A percentile compares a stretch with the other conserved stretches of the same genome.
phyloP scores from a whole-genome alignment of 2,888 invertebrate genomes.

The Folsomia manolachei region DNA sequence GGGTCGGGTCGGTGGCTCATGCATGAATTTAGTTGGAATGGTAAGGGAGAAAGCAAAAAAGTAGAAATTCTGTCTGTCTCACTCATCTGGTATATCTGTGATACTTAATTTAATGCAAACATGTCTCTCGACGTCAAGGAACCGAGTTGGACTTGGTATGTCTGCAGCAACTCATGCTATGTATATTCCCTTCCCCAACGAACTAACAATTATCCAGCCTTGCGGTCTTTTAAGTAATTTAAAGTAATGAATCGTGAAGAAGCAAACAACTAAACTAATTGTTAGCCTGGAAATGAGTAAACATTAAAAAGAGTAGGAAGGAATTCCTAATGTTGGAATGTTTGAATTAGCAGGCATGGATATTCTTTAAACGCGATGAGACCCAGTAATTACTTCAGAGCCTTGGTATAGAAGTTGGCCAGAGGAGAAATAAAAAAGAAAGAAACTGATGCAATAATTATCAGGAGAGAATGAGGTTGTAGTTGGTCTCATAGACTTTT shows the following conservation, averaged over 20 bases:
- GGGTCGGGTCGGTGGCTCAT: background rate
- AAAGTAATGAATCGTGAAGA: conserved; percentile 23
- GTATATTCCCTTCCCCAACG: too few species aligned
- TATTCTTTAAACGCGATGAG: background rate
- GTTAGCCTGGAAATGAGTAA: conserved; percentile 10
- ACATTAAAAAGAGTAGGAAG: background rate
- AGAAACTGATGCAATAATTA: background rate
- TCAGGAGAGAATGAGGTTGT: background rate
- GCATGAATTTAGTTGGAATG: background rate
- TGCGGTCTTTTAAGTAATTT: conserved; percentile 7
- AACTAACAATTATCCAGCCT: background rate
- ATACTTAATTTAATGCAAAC: background rate
- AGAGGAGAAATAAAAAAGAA: too few species aligned
- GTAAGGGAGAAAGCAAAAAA: background rate
- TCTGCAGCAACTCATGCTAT: background rate
- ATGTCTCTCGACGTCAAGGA: background rate
- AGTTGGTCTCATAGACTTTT: background rate
- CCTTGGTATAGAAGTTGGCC: too few species aligned
- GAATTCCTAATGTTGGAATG: too few species aligned
- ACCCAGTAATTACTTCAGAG: background rate
- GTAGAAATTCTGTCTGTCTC: background rate
- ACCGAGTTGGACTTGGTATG: too few species aligned
- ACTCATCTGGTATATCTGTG: background rate
- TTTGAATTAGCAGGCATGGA: conserved; percentile 2
- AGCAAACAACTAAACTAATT: conserved; percentile 11